Evolutionary conservation across 1,140 invertebrate genomes (phyloP), one percentile per base, ranked within the genome.

Genomic region (Catajapyx aquilonaris): DNA sequence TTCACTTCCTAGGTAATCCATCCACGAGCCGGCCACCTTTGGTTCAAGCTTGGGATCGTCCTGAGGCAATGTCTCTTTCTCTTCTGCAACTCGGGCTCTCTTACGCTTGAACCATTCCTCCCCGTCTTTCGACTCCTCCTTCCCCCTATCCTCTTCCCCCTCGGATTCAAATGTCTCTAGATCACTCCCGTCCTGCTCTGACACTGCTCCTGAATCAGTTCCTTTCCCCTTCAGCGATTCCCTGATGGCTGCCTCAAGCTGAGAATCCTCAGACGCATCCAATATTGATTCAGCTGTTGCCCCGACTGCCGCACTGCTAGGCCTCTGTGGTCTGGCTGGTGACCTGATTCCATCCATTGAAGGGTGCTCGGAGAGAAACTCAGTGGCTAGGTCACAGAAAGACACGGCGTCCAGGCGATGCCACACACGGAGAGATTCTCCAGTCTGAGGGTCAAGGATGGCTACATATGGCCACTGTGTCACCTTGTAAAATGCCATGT

Each of bases 391-490:
- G 39, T 69, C 62, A 46, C 57, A 60, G 43, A 68, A 63, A 3
- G 59, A 46, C n/a, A 52, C 41, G 4, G 59, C 35, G 45, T 70
- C 64, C 5, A 72, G 48, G 22, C 63, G 59, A 39, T 59, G 58
- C 54, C 68, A 72, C 3, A 53, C 55, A 39, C 57, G 54, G 46
- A 72, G 52, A 37, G 64, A 66, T 57, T 77, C 73, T 17, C 77
- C 79, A 35, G 79, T 83, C 48, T 73, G 60, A 17, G 77, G 77
- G 61, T 81, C 79, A 37, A 83, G 57, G 7, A 81, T 59, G 41
- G 74, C 72, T 40, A 81, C 54, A 49, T 80, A 76, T 3, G 78
- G 79, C 50, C 68, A 75, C n/a, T 60, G 48, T 4, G 49, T 49
- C 16, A 78, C 65, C 19, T 69, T 67, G 49, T 81, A 81, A 50